Percentiles rank a stretch among this genome's conserved stretches.
Conservation (phyloP, 2,888 invertebrate genomes). For the Mylabris sibirica region DNA sequence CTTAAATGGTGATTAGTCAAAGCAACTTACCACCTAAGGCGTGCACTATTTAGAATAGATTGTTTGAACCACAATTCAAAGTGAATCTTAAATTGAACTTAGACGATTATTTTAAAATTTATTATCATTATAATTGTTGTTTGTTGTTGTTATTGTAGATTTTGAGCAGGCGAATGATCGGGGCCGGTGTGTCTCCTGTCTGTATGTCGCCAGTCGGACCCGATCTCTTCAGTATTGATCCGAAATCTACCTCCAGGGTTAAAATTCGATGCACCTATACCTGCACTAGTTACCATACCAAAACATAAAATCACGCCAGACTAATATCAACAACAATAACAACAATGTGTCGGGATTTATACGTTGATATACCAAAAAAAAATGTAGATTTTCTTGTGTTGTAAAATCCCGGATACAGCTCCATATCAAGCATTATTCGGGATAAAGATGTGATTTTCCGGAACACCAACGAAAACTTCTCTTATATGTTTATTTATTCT, state of each 20-base stretch:
- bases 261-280: slow-evolving; percentile 30
- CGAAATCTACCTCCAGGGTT: slow-evolving; percentile 29
- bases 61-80: not conserved
- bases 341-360: not conserved
- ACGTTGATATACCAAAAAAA: not conserved
- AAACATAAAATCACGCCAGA: not conserved
- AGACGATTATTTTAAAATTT: not conserved
- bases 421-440: not conserved
- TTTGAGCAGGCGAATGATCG: slow-evolving; percentile 13
- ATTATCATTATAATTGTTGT: not conserved
- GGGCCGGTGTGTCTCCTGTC: slow-evolving; percentile 46
- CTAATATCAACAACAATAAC: not conserved
- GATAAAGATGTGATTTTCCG: not conserved
- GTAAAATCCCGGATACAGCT: not conserved
- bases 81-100: not conserved
- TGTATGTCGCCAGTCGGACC: slow-evolving; percentile 52
- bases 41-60: not conserved
- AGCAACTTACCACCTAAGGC: not conserved
- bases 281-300: slow-evolving; percentile 29
- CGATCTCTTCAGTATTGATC: slow-evolving; percentile 38
- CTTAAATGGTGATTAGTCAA: slow-evolving; percentile 1
- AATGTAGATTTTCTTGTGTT: not conserved
- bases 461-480: not conserved
- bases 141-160: not conserved
- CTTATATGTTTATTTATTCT: not conserved